Conservation (phyloP, 2,888 invertebrate species). For the Chymomyza fuscimana region DNA sequence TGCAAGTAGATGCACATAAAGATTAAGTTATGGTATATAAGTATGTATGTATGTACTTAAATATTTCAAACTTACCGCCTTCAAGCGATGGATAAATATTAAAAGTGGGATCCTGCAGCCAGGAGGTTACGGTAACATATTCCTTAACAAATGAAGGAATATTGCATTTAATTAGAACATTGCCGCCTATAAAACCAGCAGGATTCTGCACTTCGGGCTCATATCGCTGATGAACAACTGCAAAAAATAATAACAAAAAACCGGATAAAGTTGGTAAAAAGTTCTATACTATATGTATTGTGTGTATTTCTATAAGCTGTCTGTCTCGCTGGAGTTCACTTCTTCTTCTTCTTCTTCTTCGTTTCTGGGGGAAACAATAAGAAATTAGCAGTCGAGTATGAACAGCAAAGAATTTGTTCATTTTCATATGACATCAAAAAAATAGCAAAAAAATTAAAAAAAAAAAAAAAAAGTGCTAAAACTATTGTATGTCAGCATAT, state of each 20-base stretch:
- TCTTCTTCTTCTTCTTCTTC: neutral
- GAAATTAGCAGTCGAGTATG: neutral
- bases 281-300: neutral
- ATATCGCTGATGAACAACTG: slow-evolving; percentile 82
- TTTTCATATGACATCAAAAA: neutral
- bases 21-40: neutral
- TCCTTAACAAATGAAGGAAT: slow-evolving; percentile 82
- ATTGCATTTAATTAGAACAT: slow-evolving; percentile 82
- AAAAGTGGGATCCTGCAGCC: slow-evolving; percentile 82
- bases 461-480: neutral
- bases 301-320: neutral
- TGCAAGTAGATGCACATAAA: slow-evolving; percentile 45
- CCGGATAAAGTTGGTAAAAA: neutral
- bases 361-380: neutral
- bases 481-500: neutral
- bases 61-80: slow-evolving; percentile 79
- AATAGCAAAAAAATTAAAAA: too few relatives aligned
- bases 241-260: slow-evolving; percentile 24
- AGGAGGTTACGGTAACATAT: slow-evolving; percentile 82
- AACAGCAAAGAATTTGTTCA: neutral
- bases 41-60: too few relatives aligned
- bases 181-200: slow-evolving; percentile 82
- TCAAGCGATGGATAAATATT: slow-evolving; percentile 82
- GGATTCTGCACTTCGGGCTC: slow-evolving; percentile 83
- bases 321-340: neutral